These are phyloP conservation scores for Anguilla japonica DNA, from an alignment of 2,113 vertebrate species.

Conservation along the genomic window DNA sequence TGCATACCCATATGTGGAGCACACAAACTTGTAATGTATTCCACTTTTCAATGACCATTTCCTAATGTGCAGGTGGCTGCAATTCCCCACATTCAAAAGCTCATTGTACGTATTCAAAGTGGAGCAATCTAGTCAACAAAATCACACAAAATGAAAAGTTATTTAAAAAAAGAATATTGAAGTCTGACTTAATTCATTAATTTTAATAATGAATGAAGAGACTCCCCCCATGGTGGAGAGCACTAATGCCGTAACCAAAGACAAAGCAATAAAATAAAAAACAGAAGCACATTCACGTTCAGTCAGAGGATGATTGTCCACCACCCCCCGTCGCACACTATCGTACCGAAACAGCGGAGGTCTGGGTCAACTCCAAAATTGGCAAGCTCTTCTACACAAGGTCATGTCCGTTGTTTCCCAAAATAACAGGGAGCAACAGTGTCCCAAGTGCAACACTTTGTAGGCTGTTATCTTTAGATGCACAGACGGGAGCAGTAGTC, in stretches of 20 bases:
- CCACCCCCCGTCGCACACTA: slow-evolving; percentile 15
- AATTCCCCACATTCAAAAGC: not conserved
- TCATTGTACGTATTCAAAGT: not conserved
- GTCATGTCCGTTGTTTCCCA: slow-evolving; percentile 84
- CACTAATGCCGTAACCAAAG: not conserved
- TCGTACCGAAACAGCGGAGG: slow-evolving; percentile 47
- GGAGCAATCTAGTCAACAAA: not conserved
- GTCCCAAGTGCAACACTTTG: slow-evolving; percentile 84
- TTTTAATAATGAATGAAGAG: not conserved
- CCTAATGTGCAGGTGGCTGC: not conserved
- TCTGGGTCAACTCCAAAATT: slow-evolving; percentile 84
- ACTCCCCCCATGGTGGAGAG: not conserved
- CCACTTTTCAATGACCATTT: not conserved
- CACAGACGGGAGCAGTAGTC: slow-evolving; percentile 80
- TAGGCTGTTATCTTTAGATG: slow-evolving; percentile 85
- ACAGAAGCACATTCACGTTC: not conserved
- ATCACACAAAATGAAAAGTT: not conserved
- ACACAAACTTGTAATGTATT: not conserved
- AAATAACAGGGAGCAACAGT: slow-evolving; percentile 83
- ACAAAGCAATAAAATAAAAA: not conserved
- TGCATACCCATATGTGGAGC: not conserved
- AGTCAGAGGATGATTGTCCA: slow-evolving; percentile 20
- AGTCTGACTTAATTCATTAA: not conserved
- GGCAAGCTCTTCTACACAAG: slow-evolving; percentile 83
- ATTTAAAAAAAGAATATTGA: not conserved